A percentile compares a stretch with the other conserved stretches of the same genome.
These are phyloP conservation scores for Marmota monax DNA, from an alignment of 2,113 vertebrate species.

Conservation along the genomic window DNA sequence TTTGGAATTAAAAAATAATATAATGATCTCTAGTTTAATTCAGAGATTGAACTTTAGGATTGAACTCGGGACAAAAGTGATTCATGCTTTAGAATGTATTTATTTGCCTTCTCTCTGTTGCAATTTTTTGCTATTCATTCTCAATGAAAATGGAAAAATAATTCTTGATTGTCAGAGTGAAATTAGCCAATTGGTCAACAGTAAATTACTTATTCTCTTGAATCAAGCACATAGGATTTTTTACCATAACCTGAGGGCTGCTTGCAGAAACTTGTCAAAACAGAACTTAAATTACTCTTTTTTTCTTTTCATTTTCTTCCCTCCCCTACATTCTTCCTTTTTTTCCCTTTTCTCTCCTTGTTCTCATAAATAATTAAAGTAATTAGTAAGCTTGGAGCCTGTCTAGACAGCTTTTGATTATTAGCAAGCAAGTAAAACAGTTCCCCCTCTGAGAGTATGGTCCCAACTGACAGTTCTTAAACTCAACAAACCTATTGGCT, in stretches of 20 bases:
- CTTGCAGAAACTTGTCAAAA: neutral
- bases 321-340: neutral
- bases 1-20: neutral
- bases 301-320: neutral
- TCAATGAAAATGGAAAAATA: neutral
- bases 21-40: neutral
- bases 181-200: neutral
- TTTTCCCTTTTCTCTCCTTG: neutral
- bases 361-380: neutral
- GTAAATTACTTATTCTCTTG: neutral
- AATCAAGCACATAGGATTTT: neutral
- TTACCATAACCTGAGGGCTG: neutral
- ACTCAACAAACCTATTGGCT: neutral
- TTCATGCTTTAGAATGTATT: neutral
- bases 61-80: neutral
- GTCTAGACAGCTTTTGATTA: neutral
- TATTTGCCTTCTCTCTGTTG: neutral
- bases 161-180: neutral
- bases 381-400: neutral
- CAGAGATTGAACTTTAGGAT: neutral
- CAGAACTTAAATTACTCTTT: neutral
- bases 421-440: neutral
- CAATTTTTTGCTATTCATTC: neutral
- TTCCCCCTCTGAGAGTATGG: neutral
- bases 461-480: neutral